phyloP scores from a whole-genome alignment of 2,888 invertebrate species.

The Lasioglossum villosulum region DNA sequence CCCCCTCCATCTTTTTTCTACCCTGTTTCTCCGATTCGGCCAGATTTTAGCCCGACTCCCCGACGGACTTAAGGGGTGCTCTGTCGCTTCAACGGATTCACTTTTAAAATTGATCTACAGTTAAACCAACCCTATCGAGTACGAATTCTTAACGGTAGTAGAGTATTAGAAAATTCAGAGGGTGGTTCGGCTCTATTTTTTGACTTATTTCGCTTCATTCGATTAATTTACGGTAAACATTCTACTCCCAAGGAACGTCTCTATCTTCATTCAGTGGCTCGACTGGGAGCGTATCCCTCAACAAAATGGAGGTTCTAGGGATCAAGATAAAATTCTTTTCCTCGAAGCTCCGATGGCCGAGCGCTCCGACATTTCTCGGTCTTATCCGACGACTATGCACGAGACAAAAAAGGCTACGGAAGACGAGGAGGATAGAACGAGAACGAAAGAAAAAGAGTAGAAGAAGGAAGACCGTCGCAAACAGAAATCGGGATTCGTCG shows the following conservation, averaged over 20 bases:
- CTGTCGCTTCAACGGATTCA: too few species aligned
- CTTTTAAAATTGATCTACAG: too few species aligned
- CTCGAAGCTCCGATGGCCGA: not conserved
- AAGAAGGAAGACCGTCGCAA: not conserved
- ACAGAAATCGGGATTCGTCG: conserved; percentile 5
- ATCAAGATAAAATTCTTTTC: conserved; percentile 9
- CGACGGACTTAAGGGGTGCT: too few species aligned
- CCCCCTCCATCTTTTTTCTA: not conserved
- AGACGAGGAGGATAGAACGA: not conserved
- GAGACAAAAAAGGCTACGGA: not conserved
- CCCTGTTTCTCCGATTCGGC: not conserved
- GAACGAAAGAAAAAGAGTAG: not conserved
- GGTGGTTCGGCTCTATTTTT: too few species aligned
- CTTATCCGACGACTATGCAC: not conserved
- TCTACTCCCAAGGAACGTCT: not conserved
- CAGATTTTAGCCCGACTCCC: too few species aligned
- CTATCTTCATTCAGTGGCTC: not conserved
- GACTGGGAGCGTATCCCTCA: not conserved
- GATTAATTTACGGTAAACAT: not conserved
- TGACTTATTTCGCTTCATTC: too few species aligned
- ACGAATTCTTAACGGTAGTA: too few species aligned
- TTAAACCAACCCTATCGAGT: too few species aligned
- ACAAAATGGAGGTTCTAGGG: conserved; percentile 1
- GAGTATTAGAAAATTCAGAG: too few species aligned
- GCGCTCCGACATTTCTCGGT: conserved; percentile 5